These are phyloP conservation scores for Clinocottus analis DNA, from an alignment of 2,113 vertebrate species.

Conservation along the genomic window DNA sequence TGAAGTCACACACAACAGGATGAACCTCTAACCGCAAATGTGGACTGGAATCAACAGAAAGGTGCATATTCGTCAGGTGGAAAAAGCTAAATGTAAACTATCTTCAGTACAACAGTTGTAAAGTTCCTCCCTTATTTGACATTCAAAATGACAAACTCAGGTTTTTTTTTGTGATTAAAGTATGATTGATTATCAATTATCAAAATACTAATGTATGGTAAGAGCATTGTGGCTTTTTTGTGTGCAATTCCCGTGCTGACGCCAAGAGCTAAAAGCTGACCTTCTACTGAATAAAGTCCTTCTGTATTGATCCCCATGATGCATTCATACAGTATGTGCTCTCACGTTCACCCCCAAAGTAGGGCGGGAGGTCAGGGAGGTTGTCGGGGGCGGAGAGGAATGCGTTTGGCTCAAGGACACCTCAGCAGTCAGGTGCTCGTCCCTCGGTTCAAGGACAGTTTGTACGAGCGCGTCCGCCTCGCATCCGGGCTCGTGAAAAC, in stretches of 20 bases:
- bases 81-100: too few relatives aligned
- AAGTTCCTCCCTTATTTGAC: too few relatives aligned
- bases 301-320: constrained; percentile 4
- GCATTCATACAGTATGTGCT: neutral
- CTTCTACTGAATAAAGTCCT: neutral
- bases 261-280: constrained; percentile 26
- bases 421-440: neutral
- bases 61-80: too few relatives aligned
- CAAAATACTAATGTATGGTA: neutral
- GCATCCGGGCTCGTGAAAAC: neutral
- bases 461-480: neutral
- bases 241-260: neutral
- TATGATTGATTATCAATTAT: neutral
- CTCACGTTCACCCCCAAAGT: neutral
- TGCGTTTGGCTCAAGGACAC: neutral
- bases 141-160: too few relatives aligned
- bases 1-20: neutral
- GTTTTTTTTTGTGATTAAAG: neutral
- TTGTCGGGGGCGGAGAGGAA: neutral
- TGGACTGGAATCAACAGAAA: neutral
- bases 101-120: too few relatives aligned
- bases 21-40: neutral
- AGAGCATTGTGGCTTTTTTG: neutral
- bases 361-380: constrained; percentile 3
- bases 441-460: neutral